Evolutionary conservation across 2,888 invertebrate species (phyloP).

Genomic region (Bombylius discolor): DNA sequence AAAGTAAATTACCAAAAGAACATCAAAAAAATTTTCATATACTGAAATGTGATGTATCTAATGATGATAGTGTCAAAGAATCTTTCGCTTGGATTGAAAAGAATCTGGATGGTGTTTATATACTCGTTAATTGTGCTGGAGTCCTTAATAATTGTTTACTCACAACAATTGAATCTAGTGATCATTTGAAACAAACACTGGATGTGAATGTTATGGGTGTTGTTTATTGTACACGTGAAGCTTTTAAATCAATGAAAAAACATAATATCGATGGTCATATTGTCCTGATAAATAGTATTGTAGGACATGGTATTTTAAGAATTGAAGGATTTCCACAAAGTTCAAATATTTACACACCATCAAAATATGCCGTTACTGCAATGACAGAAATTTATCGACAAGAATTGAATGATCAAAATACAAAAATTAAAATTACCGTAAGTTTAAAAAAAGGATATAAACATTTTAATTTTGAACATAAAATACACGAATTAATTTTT

Average conservation of each 20-base stretch:
- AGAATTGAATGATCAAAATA: conserved; percentile 24
- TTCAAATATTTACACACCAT: conserved; percentile 28
- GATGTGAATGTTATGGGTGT: conserved; percentile 39
- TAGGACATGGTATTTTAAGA: conserved; percentile 23
- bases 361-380: conserved; percentile 31
- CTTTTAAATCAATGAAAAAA: conserved; percentile 36
- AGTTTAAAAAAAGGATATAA: not conserved
- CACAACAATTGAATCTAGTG: conserved; percentile 16
- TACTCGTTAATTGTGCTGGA: conserved; percentile 46
- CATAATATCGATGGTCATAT: conserved; percentile 39
- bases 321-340: conserved; percentile 19
- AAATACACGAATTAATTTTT: too few species aligned
- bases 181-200: conserved; percentile 25
- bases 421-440: conserved; percentile 27
- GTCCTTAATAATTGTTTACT: conserved; percentile 11
- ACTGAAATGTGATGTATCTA: conserved; percentile 39
- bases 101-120: conserved; percentile 41
- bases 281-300: conserved; percentile 36
- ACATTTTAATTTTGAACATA: not conserved
- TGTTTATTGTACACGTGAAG: conserved; percentile 37
- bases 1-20: conserved; percentile 19
- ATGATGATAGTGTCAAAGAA: conserved; percentile 40
- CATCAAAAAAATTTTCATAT: conserved; percentile 29
- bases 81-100: conserved; percentile 40
- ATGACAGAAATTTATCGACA: conserved; percentile 30